Percentiles rank a stretch among this genome's conserved stretches.
Conservation (phyloP, 2,888 invertebrate species). For the Alloplasta piceator region DNA sequence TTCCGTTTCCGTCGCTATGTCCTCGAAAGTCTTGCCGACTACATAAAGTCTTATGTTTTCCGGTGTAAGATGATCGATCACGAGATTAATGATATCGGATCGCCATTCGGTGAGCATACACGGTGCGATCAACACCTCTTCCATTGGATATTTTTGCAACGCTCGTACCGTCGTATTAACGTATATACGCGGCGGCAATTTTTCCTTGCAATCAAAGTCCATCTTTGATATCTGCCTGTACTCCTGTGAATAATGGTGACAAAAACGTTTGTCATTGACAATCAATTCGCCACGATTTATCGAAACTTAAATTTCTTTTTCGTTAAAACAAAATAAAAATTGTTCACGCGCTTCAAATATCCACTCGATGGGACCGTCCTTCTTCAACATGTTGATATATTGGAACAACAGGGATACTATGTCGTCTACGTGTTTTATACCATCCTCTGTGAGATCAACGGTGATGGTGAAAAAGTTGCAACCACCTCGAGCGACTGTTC, state of each 20-base stretch:
- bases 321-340: constrained; percentile 1
- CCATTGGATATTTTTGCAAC: constrained; percentile 90
- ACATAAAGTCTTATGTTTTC: constrained; percentile 91
- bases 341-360: constrained; percentile 88
- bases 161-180: constrained; percentile 88
- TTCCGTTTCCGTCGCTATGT: constrained; percentile 89
- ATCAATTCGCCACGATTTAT: neutral
- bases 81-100: constrained; percentile 91
- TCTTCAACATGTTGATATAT: constrained; percentile 93
- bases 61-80: constrained; percentile 90
- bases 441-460: constrained; percentile 96
- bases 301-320: neutral
- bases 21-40: constrained; percentile 91
- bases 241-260: constrained; percentile 85
- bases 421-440: constrained; percentile 94
- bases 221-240: constrained; percentile 91
- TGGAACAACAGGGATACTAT: constrained; percentile 93
- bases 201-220: constrained; percentile 95
- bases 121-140: constrained; percentile 92
- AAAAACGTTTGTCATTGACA: constrained; percentile 11
- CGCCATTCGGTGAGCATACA: constrained; percentile 93
- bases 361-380: constrained; percentile 92
- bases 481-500: constrained; percentile 92
- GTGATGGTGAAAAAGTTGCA: constrained; percentile 95
- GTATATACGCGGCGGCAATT: constrained; percentile 89